Evolutionary conservation across 2,888 invertebrate genomes (phyloP), one percentile per base, ranked within the genome.

Genomic region (Drosophila demipolita): DNA sequence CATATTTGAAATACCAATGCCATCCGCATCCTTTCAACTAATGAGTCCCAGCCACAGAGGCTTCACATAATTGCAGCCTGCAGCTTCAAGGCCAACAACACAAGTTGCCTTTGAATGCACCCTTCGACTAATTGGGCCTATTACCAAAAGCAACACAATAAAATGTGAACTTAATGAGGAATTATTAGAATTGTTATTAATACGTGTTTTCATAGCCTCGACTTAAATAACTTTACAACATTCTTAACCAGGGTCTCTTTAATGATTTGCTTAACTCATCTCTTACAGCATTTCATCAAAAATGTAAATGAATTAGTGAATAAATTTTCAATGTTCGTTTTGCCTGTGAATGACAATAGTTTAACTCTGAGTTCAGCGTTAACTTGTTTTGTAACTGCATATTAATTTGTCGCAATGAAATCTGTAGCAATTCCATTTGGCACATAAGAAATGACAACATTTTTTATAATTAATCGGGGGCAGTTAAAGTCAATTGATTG

Each of bases 401-500:
- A 82, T 85, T 48, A 67, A 64, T 72, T 86, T 55, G 66, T 52
- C 62, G 83, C 78, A 75, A 83, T 90, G 63, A 88, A 85, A 85
- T 89, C 84, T 70, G 85, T 75, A 55, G 78, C 78, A 78, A 60
- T 68, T 74, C 49, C 78, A 78, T 65, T 53, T 70, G 66, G 50
- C 64, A 73, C 40, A 66, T 40, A 70, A 76, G 32, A 60, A 71
- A 86, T 80, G 66, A 86, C 83, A 77, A 64, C 87, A 86, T 75
- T 68, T 83, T 70, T 73, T 55, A 63, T 89, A 86, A 87, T 73
- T 74, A 78, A 72, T 54, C 57, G 52, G 66, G 74, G 73, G 63
- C 78, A 86, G 60, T 70, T 58, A 62, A 72, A 88, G 90, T 85
- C 90, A 85, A 85, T 86, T 78, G 90, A 78, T 80, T 85, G 87